Evolutionary conservation across 2,113 vertebrate species (phyloP).

Genomic region (Erinaceus europaeus): DNA sequence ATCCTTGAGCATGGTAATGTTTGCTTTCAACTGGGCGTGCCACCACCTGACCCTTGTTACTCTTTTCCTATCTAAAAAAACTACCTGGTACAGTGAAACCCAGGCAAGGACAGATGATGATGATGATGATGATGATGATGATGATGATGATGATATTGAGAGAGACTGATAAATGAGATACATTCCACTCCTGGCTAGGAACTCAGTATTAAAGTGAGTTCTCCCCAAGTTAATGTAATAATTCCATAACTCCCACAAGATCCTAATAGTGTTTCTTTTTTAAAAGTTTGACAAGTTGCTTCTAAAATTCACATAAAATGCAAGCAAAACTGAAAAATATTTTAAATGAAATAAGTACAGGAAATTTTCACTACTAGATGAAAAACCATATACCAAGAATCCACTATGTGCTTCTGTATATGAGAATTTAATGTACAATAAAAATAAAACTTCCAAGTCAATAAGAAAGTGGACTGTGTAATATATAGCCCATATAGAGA

Average conservation of each 20-base stretch:
- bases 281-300: neutral
- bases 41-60: no score
- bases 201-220: neutral
- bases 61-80: no score
- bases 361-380: neutral
- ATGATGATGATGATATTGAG: no score
- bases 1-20: no score
- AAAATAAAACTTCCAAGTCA: neutral
- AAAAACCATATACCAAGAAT: neutral
- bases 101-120: no score
- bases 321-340: neutral
- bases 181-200: neutral
- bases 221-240: neutral
- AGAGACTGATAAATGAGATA: neutral
- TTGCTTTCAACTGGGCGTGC: no score
- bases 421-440: neutral
- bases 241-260: neutral
- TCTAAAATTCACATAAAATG: conserved; percentile 14
- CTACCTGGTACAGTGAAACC: no score
- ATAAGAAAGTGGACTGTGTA: neutral
- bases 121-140: no score
- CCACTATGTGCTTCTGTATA: neutral
- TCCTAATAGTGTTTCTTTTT: neutral
- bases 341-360: conserved; percentile 8
- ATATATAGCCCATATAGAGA: neutral